These are phyloP conservation scores for Ophonus ardosiacus DNA, from an alignment of 2,888 invertebrate genomes.

Conservation along the genomic window DNA sequence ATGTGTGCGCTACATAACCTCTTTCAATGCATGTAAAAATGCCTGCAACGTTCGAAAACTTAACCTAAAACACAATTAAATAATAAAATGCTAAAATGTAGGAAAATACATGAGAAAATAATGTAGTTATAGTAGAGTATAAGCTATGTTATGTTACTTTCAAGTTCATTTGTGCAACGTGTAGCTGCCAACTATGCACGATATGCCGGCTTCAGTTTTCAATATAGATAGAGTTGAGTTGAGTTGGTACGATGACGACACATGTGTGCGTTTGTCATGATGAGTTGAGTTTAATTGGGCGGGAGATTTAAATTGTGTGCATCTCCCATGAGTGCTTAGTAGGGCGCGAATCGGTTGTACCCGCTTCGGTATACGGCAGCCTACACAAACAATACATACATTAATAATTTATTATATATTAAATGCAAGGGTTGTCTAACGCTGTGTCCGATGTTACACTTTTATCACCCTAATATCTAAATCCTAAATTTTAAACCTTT, in stretches of 20 bases:
- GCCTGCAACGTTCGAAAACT: slow-evolving; percentile 43
- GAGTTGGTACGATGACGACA: slow-evolving; percentile 47
- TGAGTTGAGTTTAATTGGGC: neutral
- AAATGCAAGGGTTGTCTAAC: too few species aligned
- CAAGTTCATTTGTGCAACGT: slow-evolving; percentile 64
- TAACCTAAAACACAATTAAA: slow-evolving; percentile 58
- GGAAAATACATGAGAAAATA: slow-evolving; percentile 62
- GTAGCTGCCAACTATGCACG: slow-evolving; percentile 63
- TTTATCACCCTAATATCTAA: too few species aligned
- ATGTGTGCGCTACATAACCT: slow-evolving; percentile 7
- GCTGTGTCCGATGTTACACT: too few species aligned
- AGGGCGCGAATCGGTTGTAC: slow-evolving; percentile 96
- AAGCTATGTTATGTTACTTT: slow-evolving; percentile 16
- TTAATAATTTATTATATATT: neutral
- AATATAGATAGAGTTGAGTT: neutral
- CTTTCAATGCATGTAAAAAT: slow-evolving; percentile 45
- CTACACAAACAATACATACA: slow-evolving; percentile 76
- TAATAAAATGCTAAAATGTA: slow-evolving; percentile 63
- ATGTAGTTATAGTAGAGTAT: slow-evolving; percentile 29
- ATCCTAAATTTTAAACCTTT: too few species aligned
- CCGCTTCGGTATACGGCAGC: slow-evolving; percentile 95
- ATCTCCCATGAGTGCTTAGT: slow-evolving; percentile 79
- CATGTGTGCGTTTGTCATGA: slow-evolving; percentile 57
- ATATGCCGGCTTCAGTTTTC: slow-evolving; percentile 48
- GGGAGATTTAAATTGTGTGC: neutral